Evolutionary conservation across 2,113 vertebrate species (phyloP), one percentile per base, ranked within the genome.

Genomic region (Lates calcarifer): DNA sequence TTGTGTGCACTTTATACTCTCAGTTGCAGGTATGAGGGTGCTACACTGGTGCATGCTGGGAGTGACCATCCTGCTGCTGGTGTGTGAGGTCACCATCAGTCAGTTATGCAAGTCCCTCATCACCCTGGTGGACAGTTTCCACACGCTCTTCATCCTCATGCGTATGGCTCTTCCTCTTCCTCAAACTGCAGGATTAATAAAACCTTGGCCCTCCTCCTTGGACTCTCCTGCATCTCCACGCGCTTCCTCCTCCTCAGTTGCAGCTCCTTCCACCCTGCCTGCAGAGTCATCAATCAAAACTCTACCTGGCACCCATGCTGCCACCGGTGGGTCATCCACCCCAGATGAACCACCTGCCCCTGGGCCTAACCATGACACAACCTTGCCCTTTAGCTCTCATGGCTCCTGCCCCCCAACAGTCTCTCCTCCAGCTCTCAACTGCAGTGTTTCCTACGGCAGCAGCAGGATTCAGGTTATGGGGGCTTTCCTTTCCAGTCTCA

Each of bases 21-120:
- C 64, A 82, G 84, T 67, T 79, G 68, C 82, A 91, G 92, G 64
- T 64, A 89, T 91, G 86, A 88, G 73, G 89, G 20, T 85, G 72
- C 7, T 55, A 20, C 74, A 89, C 26, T 84, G 85, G 47, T 91
- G 82, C 86, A 64, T 94, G 80, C 77, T 95, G 86, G 89, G 86
- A 65, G 33, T 89, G 45, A 92, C 90, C 22, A 18, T 87, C 3
- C 37, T 87, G 57, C 87, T 95, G 64, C 85, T 96, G 77, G 43
- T 94, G 37, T 85, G 87, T 6, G 90, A 96, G 88, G 79, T 96
- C 1, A 43, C 85, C 66, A 35, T 92, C 75, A 93, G 93, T 75
- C 91, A 92, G 35, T 81, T 95, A 29, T 95, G 94, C 84, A 88
- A 90, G 26, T 95, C 94, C 4, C 88, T 95, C 68, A 93, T 95